A percentile compares a stretch with the other conserved stretches of the same genome.
phyloP scores from a whole-genome alignment of 1,140 invertebrate genomes.

The Limonius californicus region DNA sequence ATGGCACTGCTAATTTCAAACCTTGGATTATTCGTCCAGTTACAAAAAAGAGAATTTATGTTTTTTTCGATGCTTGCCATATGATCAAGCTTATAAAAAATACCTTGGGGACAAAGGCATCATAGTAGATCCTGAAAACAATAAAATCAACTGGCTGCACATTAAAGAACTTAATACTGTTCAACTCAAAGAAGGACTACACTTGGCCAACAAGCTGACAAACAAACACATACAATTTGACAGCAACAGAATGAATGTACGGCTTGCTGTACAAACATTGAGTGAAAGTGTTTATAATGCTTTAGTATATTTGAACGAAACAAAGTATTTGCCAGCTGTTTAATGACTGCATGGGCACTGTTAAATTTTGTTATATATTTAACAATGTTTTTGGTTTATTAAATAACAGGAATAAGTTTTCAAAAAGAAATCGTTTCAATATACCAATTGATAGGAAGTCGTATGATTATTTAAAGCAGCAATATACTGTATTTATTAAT shows the following conservation, averaged over 20 bases:
- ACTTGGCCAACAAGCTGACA: conserved; percentile 27
- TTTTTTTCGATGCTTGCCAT: too few relatives aligned
- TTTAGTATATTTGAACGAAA: conserved; percentile 24
- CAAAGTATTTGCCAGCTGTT: conserved; percentile 17
- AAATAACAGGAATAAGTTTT: conserved; percentile 28
- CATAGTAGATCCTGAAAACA: conserved; percentile 21
- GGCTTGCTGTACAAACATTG: too few relatives aligned
- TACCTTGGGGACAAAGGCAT: conserved; percentile 24
- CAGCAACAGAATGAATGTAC: conserved; percentile 29
- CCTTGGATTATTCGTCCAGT: conserved; percentile 29
- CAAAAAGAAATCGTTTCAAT: conserved; percentile 19
- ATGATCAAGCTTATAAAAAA: conserved; percentile 36
- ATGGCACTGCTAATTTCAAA: too few relatives aligned
- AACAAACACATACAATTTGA: conserved; percentile 30
- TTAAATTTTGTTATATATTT: conserved; percentile 28
- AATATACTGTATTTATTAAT: background rate
- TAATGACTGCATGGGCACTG: conserved; percentile 18
- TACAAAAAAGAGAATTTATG: conserved; percentile 32
- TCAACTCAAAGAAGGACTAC: conserved; percentile 26
- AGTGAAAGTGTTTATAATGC: conserved; percentile 27
- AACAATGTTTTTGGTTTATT: conserved; percentile 32
- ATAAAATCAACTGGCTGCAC: too few relatives aligned
- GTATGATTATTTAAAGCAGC: background rate
- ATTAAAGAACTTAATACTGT: conserved; percentile 26
- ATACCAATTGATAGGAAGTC: background rate